Conservation (phyloP, 2,797 vertebrate species). For the Eremophila alpestris region DNA sequence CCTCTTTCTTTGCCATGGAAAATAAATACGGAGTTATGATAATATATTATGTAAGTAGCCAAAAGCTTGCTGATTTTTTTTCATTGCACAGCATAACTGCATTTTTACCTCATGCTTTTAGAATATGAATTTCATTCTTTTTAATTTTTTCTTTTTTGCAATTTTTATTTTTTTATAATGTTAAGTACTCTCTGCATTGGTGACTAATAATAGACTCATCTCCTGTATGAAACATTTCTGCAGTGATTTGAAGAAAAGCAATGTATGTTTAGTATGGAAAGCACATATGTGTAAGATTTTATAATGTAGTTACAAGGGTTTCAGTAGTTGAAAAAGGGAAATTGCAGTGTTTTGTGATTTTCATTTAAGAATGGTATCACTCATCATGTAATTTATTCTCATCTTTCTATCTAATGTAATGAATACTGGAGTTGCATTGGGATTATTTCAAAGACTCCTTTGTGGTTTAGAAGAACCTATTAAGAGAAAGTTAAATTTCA, state of each 20-base stretch:
- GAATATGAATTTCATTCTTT: background rate
- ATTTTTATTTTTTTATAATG: background rate
- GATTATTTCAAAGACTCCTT: background rate
- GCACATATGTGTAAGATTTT: accelerated
- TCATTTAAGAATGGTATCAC: background rate
- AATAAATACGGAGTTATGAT: background rate
- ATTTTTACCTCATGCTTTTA: background rate
- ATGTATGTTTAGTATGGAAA: background rate
- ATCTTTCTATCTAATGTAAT: background rate
- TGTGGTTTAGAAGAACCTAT: background rate
- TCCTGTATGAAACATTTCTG: background rate
- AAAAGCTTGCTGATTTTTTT: background rate
- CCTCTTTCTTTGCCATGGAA: background rate
- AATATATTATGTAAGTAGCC: background rate
- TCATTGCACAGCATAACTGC: background rate
- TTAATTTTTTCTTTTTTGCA: background rate
- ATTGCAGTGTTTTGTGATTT: background rate
- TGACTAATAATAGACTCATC: background rate
- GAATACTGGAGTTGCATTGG: background rate
- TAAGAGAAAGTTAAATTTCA: background rate
- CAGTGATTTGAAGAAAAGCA: background rate
- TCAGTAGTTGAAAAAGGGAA: background rate
- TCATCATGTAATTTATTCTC: background rate
- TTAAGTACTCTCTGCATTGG: background rate
- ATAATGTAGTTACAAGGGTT: background rate